Conservation (phyloP, 2,113 vertebrate genomes). For the Colossoma macropomum region DNA sequence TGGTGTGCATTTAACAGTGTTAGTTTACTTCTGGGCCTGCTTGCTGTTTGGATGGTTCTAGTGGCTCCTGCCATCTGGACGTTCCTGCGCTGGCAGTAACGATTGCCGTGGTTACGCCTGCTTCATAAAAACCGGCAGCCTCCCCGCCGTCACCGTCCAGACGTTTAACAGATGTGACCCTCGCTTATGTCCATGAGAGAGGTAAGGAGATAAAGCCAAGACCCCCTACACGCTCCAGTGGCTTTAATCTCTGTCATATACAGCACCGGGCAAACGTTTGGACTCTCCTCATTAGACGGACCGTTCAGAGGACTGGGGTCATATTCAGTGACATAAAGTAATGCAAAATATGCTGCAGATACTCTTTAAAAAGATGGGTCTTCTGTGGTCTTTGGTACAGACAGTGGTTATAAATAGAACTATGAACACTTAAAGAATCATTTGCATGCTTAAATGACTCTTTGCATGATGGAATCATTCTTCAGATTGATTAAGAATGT, state of each 20-base stretch:
- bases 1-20: slow-evolving; percentile 31
- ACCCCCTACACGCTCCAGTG: slow-evolving; percentile 7
- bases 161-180: slow-evolving; percentile 44
- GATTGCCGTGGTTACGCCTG: slow-evolving; percentile 28
- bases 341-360: no score
- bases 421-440: no score
- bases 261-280: background rate
- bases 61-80: slow-evolving; percentile 50
- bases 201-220: background rate
- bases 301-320: no score
- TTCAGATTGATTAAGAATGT: no score
- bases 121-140: slow-evolving; percentile 42
- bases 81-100: slow-evolving; percentile 10
- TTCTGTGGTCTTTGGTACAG: no score
- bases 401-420: no score
- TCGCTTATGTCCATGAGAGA: background rate
- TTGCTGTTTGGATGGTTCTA: slow-evolving; percentile 31
- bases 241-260: slow-evolving; percentile 13
- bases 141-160: slow-evolving; percentile 1
- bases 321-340: no score
- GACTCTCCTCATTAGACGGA: background rate
- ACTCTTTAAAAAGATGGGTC: no score
- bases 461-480: no score
- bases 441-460: no score
- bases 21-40: slow-evolving; percentile 41